Percentiles rank a stretch among this genome's conserved stretches.
Evolutionary conservation across 2,888 invertebrate species (phyloP).

Genomic region (Rhagium mordax): DNA sequence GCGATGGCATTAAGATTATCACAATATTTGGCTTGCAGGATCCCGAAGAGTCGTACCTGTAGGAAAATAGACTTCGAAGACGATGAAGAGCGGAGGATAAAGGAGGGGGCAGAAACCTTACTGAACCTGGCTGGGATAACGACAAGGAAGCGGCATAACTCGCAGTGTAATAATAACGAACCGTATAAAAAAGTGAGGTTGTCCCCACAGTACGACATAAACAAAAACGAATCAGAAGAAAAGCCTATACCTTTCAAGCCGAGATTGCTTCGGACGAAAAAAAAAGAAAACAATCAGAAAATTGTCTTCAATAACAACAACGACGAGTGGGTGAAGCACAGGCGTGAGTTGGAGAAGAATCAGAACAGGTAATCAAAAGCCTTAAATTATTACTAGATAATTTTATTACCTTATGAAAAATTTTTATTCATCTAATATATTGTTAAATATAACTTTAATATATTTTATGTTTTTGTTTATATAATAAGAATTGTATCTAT

Average conservation of each 20-base stretch:
- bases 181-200: slow-evolving; percentile 42
- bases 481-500: slow-evolving; percentile 51
- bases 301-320: slow-evolving; percentile 60
- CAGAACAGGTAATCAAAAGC: slow-evolving; percentile 66
- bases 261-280: slow-evolving; percentile 62
- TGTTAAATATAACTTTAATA: slow-evolving; percentile 62
- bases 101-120: slow-evolving; percentile 85
- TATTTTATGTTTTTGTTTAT: slow-evolving; percentile 65
- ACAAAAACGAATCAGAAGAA: slow-evolving; percentile 57
- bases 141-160: slow-evolving; percentile 63
- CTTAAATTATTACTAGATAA: slow-evolving; percentile 44
- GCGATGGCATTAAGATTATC: too few species aligned
- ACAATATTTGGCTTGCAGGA: slow-evolving; percentile 36
- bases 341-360: slow-evolving; percentile 64
- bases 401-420: slow-evolving; percentile 40
- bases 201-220: slow-evolving; percentile 48
- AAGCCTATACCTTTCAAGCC: slow-evolving; percentile 65
- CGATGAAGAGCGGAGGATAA: slow-evolving; percentile 81
- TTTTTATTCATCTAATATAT: slow-evolving; percentile 47
- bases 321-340: slow-evolving; percentile 66
- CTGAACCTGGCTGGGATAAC: slow-evolving; percentile 80
- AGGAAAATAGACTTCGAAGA: slow-evolving; percentile 71
- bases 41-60: slow-evolving; percentile 57
- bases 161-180: slow-evolving; percentile 46
- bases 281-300: slow-evolving; percentile 59